Conservation (phyloP, 2,888 invertebrate genomes). For the Bombylius major region DNA sequence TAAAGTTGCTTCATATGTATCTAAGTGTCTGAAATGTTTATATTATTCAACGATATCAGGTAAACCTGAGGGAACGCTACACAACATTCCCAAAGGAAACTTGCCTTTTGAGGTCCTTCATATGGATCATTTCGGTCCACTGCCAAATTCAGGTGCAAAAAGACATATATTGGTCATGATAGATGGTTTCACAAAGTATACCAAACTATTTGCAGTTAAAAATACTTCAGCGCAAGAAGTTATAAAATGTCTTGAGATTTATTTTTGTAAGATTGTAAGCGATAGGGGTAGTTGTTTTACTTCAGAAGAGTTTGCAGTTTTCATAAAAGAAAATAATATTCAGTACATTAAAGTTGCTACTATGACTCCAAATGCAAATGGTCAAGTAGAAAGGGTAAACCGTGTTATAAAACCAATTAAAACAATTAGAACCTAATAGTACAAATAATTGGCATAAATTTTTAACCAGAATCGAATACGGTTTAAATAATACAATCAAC, state of each 20-base stretch:
- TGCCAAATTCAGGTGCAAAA: slow-evolving; percentile 5
- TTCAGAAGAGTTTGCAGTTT: slow-evolving; percentile 20
- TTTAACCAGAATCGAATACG: slow-evolving; percentile 15
- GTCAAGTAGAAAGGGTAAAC: slow-evolving; percentile 1
- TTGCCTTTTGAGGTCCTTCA: slow-evolving; percentile 1
- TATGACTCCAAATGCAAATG: neutral
- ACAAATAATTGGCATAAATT: neutral
- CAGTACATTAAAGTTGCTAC: neutral
- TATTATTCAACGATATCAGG: neutral
- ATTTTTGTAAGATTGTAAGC: slow-evolving; percentile 19
- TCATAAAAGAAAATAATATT: slow-evolving; percentile 18
- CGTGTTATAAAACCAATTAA: neutral
- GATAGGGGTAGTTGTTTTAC: slow-evolving; percentile 30
- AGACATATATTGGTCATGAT: neutral
- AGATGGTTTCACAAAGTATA: neutral
- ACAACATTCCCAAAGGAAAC: slow-evolving; percentile 1
- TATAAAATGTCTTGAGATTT: neutral
- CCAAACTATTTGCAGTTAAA: neutral
- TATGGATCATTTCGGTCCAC: neutral
- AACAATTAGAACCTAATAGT: neutral
- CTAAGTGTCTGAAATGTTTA: slow-evolving; percentile 1
- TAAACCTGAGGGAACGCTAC: neutral
- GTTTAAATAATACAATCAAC: slow-evolving; percentile 18
- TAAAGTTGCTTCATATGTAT: slow-evolving; percentile 1
- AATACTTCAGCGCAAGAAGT: slow-evolving; percentile 11